Conservation (phyloP, 1,140 invertebrate genomes). For the Kradibia gibbosae region DNA sequence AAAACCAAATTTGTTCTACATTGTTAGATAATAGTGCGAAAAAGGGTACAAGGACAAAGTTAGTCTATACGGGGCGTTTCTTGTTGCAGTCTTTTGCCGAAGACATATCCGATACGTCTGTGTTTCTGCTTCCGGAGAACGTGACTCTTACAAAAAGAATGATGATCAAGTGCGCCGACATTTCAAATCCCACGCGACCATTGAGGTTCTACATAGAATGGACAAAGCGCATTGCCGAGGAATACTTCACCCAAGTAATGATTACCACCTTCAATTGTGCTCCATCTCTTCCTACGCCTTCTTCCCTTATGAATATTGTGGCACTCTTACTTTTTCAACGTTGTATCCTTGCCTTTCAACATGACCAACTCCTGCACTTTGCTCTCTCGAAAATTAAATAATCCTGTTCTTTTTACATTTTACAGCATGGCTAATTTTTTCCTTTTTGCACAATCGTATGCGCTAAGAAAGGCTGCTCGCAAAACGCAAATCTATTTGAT, state of each 20-base stretch:
- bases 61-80: not conserved
- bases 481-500: too few species aligned
- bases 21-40: too few species aligned
- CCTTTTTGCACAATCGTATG: too few species aligned
- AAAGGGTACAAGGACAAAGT: not conserved
- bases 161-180: constrained; percentile 97
- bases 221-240: constrained; percentile 89
- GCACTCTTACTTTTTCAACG: constrained; percentile 27
- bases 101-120: constrained; percentile 51
- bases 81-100: not conserved
- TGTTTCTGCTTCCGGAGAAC: constrained; percentile 80
- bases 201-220: constrained; percentile 88
- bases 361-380: not conserved
- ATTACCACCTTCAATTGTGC: constrained; percentile 25
- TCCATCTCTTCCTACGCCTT: not conserved
- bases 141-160: constrained; percentile 87
- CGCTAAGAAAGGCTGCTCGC: too few species aligned
- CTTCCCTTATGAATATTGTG: not conserved
- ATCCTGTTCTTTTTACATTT: not conserved
- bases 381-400: not conserved
- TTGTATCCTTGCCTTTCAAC: constrained; percentile 1
- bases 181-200: constrained; percentile 92
- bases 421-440: not conserved
- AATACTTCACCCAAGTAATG: constrained; percentile 88
- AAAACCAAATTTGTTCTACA: too few species aligned